These are phyloP conservation scores for Oscheius sp. DNA, from an alignment of 2,888 invertebrate genomes.

Conservation along the genomic window DNA sequence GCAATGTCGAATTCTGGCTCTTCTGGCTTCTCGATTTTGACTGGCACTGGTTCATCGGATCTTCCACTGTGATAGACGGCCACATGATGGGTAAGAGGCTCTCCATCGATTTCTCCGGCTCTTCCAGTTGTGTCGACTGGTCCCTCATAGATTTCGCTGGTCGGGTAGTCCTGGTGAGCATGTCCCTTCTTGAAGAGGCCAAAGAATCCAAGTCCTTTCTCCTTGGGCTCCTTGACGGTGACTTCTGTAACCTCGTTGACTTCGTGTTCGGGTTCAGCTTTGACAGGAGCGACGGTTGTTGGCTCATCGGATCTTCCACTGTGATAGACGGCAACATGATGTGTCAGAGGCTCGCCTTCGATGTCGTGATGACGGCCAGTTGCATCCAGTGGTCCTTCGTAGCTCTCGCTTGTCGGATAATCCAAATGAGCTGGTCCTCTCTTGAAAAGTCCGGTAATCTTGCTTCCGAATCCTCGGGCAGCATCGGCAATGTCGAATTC, in stretches of 20 bases:
- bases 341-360: conserved; percentile 45
- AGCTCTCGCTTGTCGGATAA: conserved; percentile 36
- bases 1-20: conserved; percentile 35
- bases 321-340: conserved; percentile 44
- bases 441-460: conserved; percentile 13
- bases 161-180: conserved; percentile 53
- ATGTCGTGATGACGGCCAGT: conserved; percentile 41
- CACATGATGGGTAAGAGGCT: conserved; percentile 47
- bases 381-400: conserved; percentile 44
- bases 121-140: conserved; percentile 43
- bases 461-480: conserved; percentile 10
- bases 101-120: conserved; percentile 42
- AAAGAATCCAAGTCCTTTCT: conserved; percentile 3
- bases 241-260: conserved; percentile 18
- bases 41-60: conserved; percentile 37
- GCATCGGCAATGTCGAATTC: conserved; percentile 29
- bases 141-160: conserved; percentile 48
- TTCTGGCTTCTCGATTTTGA: conserved; percentile 36
- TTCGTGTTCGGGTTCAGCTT: conserved; percentile 14
- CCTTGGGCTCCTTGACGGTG: conserved; percentile 23
- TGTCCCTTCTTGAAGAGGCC: conserved; percentile 51
- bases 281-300: conserved; percentile 34
- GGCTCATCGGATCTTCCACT: conserved; percentile 36
- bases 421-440: conserved; percentile 36
- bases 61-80: conserved; percentile 40